Evolutionary conservation across 2,113 vertebrate genomes (phyloP), one percentile per base, ranked within the genome.

Genomic region (Hydrochoerus hydrochaeris): DNA sequence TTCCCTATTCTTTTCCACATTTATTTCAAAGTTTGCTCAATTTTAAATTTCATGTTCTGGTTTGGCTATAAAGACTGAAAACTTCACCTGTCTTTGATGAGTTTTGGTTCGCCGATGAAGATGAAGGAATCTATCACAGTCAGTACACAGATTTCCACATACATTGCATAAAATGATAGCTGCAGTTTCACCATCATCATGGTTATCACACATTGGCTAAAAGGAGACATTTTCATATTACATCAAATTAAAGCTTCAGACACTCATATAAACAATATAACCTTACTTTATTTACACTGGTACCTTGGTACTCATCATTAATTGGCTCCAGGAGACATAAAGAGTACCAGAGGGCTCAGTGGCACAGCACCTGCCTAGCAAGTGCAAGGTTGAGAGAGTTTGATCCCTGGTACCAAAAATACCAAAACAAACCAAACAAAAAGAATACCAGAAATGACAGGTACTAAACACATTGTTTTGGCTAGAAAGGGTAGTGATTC

Each of bases 131-230:
- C 99, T 98, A 98, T 99, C 99, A 49, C 99, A 99, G 97, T 99
- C 99, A 7, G 99, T 99, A 97, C 99, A 99, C 46, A 99, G 98
- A 98, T 99, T 99, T 54, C 99, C 99, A 97, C 99, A 99, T 80
- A 99, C 78, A 57, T 99, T 99, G 97, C 99, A 99, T 60, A 99
- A 98, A 98, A 99, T 99, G 97, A 99, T 99, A 84, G 99, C 99
- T 14, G 99, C 99, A 2, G 99, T 99, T 98, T 99, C 99, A 4
- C 99, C 99, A 46, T 99, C 99, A 44, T 99, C 99, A 41, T 99
- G 99, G 98, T 99, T 99, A 98, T 99, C 99, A 93, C 99, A 99
- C 99, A 99, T 99, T 19, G 99, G 99, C 99, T 99, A 97, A 92
- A 95, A 89, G 1, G 84, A 92, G 80, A 78, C 8, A n/a, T 82